These are phyloP conservation scores for Netelia fuscicornis DNA, from an alignment of 2,888 invertebrate genomes.

Conservation along the genomic window DNA sequence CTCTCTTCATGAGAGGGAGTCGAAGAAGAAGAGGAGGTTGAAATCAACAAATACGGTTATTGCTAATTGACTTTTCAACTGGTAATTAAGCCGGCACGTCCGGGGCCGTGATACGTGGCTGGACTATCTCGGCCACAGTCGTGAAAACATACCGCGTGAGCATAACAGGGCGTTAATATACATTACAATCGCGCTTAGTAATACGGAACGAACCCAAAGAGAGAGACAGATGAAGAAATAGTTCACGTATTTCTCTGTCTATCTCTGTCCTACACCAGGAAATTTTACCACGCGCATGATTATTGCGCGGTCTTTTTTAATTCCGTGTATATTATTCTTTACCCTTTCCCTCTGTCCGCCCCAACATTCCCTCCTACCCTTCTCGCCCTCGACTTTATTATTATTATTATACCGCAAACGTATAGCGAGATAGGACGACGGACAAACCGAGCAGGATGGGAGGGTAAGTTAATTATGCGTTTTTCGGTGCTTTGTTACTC, in stretches of 20 bases:
- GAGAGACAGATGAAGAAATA: neutral
- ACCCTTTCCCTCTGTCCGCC: neutral
- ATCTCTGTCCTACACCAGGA: neutral
- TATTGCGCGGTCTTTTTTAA: slow-evolving; percentile 60
- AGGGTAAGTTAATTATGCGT: slow-evolving; percentile 59
- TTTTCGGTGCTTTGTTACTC: slow-evolving; percentile 60
- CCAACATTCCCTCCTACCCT: too few species aligned
- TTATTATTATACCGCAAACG: slow-evolving; percentile 30
- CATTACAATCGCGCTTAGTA: slow-evolving; percentile 3
- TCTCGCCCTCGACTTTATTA: slow-evolving; percentile 4
- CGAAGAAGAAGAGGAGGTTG: slow-evolving; percentile 40
- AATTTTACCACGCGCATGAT: slow-evolving; percentile 48
- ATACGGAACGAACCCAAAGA: slow-evolving; percentile 36
- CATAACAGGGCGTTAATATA: slow-evolving; percentile 20
- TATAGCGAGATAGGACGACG: slow-evolving; percentile 1
- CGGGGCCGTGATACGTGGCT: slow-evolving; percentile 67
- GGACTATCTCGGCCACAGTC: slow-evolving; percentile 20
- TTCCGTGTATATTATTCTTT: slow-evolving; percentile 35
- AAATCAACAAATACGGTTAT: slow-evolving; percentile 80
- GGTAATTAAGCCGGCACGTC: slow-evolving; percentile 77
- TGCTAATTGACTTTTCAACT: slow-evolving; percentile 81
- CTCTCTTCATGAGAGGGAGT: too few species aligned
- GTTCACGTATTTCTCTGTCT: slow-evolving; percentile 6
- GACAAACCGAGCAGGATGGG: neutral
- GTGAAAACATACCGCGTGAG: slow-evolving; percentile 46